A percentile compares a stretch with the other conserved stretches of the same genome.
Conservation (phyloP, 2,113 vertebrate genomes). For the Prinia subflava region DNA sequence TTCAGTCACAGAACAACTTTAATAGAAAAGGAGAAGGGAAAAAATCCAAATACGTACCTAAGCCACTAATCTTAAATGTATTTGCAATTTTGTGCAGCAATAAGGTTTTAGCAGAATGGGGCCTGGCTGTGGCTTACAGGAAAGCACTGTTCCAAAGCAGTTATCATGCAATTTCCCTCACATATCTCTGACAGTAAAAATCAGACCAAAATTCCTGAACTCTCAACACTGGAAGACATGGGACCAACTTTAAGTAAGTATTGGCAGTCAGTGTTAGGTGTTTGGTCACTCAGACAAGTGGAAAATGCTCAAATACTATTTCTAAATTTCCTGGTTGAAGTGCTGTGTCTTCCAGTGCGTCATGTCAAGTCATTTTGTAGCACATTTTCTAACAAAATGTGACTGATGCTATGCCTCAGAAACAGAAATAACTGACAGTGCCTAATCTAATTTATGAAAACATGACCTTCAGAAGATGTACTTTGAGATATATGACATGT, state of each 20-base stretch:
- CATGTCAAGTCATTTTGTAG: constrained; percentile 5
- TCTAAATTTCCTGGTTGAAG: background rate
- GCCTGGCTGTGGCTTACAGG: background rate
- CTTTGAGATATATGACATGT: background rate
- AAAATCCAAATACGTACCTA: background rate
- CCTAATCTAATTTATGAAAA: constrained; percentile 54
- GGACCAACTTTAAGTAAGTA: background rate
- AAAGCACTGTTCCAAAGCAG: background rate
- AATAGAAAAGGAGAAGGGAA: background rate
- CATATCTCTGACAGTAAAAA: background rate
- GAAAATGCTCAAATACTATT: background rate
- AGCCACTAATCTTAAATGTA: background rate
- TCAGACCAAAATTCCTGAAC: background rate
- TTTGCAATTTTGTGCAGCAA: background rate
- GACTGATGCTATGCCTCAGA: constrained; percentile 25
- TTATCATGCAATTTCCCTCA: background rate
- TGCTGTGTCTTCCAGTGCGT: background rate
- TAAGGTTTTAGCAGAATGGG: background rate
- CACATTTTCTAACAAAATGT: constrained; percentile 29
- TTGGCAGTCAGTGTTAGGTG: background rate
- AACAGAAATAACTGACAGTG: constrained; percentile 40
- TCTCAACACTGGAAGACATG: background rate
- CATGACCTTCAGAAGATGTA: constrained; percentile 36
- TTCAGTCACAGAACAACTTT: background rate
- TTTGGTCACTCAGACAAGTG: background rate